Evolutionary conservation across 2,888 invertebrate species (phyloP), one percentile per base, ranked within the genome.

Genomic region (Geophilus truncorum): DNA sequence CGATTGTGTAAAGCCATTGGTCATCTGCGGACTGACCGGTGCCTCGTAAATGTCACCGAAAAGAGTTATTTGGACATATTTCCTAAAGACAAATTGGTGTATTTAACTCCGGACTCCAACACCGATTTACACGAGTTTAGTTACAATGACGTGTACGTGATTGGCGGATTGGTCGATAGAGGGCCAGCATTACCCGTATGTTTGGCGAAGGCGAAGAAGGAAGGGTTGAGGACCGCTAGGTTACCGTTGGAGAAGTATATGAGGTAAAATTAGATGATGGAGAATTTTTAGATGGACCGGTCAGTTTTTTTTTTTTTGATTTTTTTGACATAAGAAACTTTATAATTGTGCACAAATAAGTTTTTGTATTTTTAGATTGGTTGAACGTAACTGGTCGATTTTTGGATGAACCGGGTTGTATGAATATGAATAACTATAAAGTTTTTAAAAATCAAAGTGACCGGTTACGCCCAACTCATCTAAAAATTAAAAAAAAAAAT

Each of bases 101-200:
- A 97, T 86, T 88, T 98, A 75, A 94, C 96, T 15, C 96, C 97
- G 7, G 92, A 97, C 87, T 93, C 93, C 84, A 88, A 90, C n/a
- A 90, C 91, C 80, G 91, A 92, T 84, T 87, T 86, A 0, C 15
- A 57, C 3, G 86, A 89, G 32, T 96, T 90, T 88, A 92, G 94
- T 88, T 91, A 90, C 83, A 92, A 95, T 86, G 91, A 92, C 84
- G 87, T 95, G 9, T 97, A 97, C 86, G 93, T 98, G 82, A 90
- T 98, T 85, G 97, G 84, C 5, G 87, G 84, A 5, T 82, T 86
- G 76, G 86, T 87, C 4, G 87, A 87, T 83, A 4, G 4, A 7
- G 80, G 82, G 5, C 18, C 3, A 1, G 21, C 30, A 81, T 89
- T 90, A 85, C 94, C 94, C 1, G 84, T 94, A 5, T 93, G 96